Base-by-base conservation (phyloP, 2,113 vertebrate genomes). In the Sorex araneus region DNA sequence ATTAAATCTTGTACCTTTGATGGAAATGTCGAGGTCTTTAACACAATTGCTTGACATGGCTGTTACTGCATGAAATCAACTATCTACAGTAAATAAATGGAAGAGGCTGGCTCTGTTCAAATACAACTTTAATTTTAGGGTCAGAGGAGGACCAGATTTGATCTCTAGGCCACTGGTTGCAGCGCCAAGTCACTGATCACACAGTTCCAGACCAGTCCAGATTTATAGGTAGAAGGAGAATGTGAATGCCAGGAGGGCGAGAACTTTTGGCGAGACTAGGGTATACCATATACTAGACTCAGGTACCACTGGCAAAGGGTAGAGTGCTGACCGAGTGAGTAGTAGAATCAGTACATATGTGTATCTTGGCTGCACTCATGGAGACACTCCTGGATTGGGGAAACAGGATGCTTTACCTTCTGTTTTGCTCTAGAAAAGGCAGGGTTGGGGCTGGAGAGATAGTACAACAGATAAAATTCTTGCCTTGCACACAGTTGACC, bases 391-490 rank as follows among this genome's bases (percentile, higher is more conserved):
- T n/a, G 75, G 23, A 78, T 63, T 1, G 0, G 30, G 84, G 28
- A 11, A 28, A 11, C 30, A 15, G 36, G 32, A 18, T 0, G 0
- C 57, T 45, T 13, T 0, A 4, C 12, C 36, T 1, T 36, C 78
- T 74, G 64, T n/a, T 67, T 40, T 66, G 30, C 74, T 47, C 16
- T 4, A 28, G 28, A 6, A 2, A 40, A 80, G n/a, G 64, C 34
- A 76, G 32, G 43, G 10, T 32, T 8, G 47, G 47, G 47, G 5
- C 40, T 50, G 47, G 47, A 50, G 47, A 50, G 13, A 50, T 13
- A 50, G 47, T 50, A 50, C 9, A 50, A 9, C 47, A 50, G 9
- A 9, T 13, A 50, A 6, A 50, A 50, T 13, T 50, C 47, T 50
- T 50, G 47, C 47, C 47, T 50, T 50, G 47, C 47, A 50, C 13